Conservation (phyloP, 2,797 vertebrate genomes). For the Sebastes trivittatus region DNA sequence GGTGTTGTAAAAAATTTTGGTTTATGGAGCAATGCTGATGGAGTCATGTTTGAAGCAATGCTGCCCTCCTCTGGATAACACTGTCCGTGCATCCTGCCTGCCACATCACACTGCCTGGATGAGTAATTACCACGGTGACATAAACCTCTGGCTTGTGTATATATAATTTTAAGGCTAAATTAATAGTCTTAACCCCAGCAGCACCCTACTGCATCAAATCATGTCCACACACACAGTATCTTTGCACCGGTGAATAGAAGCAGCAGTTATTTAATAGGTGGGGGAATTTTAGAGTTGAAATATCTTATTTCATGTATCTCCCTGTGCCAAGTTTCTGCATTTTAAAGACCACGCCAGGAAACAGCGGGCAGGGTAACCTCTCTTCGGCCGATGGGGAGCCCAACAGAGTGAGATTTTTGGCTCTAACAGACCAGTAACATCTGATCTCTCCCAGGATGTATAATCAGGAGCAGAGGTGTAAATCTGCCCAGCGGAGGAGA, state of each 20-base stretch:
- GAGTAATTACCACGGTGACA: constrained; percentile 17
- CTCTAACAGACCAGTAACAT: constrained; percentile 20
- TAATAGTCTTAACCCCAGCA: neutral
- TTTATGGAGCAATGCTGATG: neutral
- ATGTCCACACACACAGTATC: neutral
- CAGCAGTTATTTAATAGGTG: neutral
- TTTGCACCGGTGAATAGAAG: neutral
- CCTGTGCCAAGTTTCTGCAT: neutral
- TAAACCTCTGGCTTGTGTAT: constrained; percentile 12
- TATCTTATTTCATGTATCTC: constrained; percentile 3
- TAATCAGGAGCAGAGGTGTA: constrained; percentile 48
- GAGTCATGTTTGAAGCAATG: constrained; percentile 47
- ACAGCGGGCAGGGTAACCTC: neutral
- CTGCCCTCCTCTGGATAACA: constrained; percentile 65
- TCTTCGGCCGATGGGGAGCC: neutral
- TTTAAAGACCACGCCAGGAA: neutral
- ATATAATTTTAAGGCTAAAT: constrained; percentile 21
- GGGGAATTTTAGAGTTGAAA: constrained; percentile 5
- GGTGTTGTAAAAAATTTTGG: neutral
- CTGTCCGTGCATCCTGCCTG: neutral
- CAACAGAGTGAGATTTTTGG: constrained; percentile 9
- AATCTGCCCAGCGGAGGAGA: constrained; percentile 52
- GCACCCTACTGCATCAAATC: neutral
- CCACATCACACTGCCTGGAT: neutral
- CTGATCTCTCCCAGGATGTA: constrained; percentile 50